Conservation (phyloP, 2,113 vertebrate genomes). For the Tyto alba region DNA sequence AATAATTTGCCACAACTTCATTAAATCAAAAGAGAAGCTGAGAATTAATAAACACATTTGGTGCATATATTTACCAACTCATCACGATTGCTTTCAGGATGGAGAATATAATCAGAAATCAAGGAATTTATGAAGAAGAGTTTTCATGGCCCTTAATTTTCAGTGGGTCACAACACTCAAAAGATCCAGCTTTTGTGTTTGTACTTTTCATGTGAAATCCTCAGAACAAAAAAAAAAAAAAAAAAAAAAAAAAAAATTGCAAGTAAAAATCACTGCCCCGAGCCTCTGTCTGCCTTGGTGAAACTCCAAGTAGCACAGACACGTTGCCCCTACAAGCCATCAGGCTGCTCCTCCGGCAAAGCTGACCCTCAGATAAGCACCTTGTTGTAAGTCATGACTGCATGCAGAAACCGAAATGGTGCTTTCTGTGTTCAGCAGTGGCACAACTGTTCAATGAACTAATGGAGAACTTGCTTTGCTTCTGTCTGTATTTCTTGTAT, state of each 20-base stretch:
- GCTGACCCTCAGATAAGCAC: not conserved
- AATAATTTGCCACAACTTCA: not conserved
- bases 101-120: not conserved
- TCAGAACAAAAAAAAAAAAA: no score
- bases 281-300: not conserved
- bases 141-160: not conserved
- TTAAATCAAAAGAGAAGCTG: not conserved
- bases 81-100: fast-evolving
- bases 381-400: not conserved
- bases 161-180: not conserved
- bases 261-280: not conserved
- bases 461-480: not conserved
- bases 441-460: not conserved
- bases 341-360: not conserved
- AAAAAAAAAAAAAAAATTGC: not conserved
- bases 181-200: not conserved
- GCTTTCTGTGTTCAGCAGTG: not conserved
- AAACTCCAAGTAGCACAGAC: not conserved
- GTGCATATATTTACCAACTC: not conserved
- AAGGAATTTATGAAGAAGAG: not conserved
- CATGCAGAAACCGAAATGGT: not conserved
- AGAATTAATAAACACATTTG: not conserved
- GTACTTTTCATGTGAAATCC: not conserved
- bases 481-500: not conserved
- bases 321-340: not conserved